Evolutionary conservation across 2,888 invertebrate genomes (phyloP).

Genomic region (Mythimna impura): DNA sequence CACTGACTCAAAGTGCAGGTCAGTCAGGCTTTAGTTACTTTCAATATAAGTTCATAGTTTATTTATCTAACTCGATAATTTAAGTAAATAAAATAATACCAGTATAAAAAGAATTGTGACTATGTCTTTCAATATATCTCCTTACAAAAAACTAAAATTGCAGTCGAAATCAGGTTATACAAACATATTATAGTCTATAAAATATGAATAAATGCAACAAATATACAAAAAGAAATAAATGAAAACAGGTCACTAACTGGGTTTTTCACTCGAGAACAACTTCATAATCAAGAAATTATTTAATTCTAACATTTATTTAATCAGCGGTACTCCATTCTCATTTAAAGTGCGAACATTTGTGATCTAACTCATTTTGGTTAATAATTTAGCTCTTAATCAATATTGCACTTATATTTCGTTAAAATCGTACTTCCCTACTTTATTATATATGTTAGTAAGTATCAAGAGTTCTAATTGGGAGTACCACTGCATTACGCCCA

Average conservation of each 20-base stretch:
- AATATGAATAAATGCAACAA: conserved; percentile 87
- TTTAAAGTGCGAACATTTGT: conserved; percentile 10
- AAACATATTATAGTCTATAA: conserved; percentile 61
- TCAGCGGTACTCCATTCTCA: conserved; percentile 36
- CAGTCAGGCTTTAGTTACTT: conserved; percentile 6
- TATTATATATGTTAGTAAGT: conserved; percentile 12
- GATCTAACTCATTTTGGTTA: conserved; percentile 8
- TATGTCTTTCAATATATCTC: conserved; percentile 66
- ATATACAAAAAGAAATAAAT: conserved; percentile 80
- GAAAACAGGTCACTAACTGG: conserved; percentile 69
- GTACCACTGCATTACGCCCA: conserved; percentile 49
- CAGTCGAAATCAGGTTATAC: conserved; percentile 69
- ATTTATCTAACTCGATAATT: conserved; percentile 43
- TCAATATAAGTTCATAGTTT: conserved; percentile 35
- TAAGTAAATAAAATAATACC: conserved; percentile 62
- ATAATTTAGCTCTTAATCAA: conserved; percentile 33
- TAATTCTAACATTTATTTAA: conserved; percentile 52
- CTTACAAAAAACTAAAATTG: conserved; percentile 75
- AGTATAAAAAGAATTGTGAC: conserved; percentile 63
- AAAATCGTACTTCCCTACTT: conserved; percentile 38
- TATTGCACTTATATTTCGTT: conserved; percentile 62
- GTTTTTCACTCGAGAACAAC: conserved; percentile 68
- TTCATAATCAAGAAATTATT: conserved; percentile 62
- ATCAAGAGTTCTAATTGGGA: conserved; percentile 2
- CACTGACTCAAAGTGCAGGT: conserved; percentile 8